Conservation (phyloP, 2,888 invertebrate genomes). For the Drosophila anceps region DNA sequence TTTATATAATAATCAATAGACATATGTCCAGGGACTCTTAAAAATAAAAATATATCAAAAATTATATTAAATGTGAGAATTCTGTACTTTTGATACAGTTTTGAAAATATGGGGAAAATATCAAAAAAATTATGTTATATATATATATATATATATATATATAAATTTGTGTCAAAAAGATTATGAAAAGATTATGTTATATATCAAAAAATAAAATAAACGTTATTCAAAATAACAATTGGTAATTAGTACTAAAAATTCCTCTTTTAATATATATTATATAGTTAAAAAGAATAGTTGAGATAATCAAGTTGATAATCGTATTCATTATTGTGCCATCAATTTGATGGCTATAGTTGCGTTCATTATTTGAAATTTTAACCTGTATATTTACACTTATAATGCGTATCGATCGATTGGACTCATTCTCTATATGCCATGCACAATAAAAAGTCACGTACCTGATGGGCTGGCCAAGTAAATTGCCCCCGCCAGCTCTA, state of each 20-base stretch:
- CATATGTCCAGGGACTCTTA: no score
- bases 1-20: no score
- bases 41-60: no score
- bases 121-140: background rate
- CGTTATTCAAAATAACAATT: no score
- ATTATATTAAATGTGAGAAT: background rate
- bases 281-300: background rate
- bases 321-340: background rate
- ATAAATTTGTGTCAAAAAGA: background rate
- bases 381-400: slow-evolving; percentile 34
- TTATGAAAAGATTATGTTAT: background rate
- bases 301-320: background rate
- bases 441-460: slow-evolving; percentile 53
- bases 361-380: slow-evolving; percentile 22
- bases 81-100: no score
- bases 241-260: background rate
- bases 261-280: background rate
- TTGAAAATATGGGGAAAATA: no score
- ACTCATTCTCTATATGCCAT: slow-evolving; percentile 42
- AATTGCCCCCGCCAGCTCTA: slow-evolving; percentile 38
- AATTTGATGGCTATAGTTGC: background rate
- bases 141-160: background rate
- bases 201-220: background rate
- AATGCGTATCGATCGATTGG: slow-evolving; percentile 59
- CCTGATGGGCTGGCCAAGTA: slow-evolving; percentile 28